Percentiles rank a stretch among this genome's conserved stretches.
Evolutionary conservation across 2,797 vertebrate genomes (phyloP).

Genomic region (Acipenser transmontanus): DNA sequence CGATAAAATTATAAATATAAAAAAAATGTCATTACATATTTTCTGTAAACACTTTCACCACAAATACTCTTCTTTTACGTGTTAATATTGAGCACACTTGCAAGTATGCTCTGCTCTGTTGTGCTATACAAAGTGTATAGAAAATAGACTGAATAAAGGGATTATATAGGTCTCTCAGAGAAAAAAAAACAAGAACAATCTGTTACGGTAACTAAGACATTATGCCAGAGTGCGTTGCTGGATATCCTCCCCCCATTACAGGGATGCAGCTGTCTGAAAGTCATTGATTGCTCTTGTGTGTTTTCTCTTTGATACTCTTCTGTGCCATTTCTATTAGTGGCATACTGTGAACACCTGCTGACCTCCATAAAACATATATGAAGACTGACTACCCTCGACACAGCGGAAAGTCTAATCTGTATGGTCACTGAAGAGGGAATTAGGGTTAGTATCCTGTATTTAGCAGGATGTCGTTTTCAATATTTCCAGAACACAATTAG

Average conservation of each 20-base stretch:
- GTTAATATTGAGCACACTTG: too few relatives aligned
- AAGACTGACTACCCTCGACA: not conserved
- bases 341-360: not conserved
- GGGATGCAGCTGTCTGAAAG: not conserved
- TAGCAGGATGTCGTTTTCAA: too few relatives aligned
- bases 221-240: not conserved
- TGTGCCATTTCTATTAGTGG: not conserved
- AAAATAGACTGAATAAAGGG: not conserved
- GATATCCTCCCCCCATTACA: not conserved
- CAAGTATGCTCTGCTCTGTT: too few relatives aligned
- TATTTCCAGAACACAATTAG: too few relatives aligned
- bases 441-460: too few relatives aligned
- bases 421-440: too few relatives aligned
- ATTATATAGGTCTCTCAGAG: not conserved
- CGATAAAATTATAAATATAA: too few relatives aligned
- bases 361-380: not conserved
- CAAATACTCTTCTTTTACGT: too few relatives aligned
- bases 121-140: too few relatives aligned
- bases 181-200: not conserved
- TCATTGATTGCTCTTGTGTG: not conserved
- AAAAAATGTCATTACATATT: too few relatives aligned
- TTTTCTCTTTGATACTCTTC: not conserved
- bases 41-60: too few relatives aligned
- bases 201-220: not conserved
- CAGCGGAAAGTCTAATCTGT: not conserved